Evolutionary conservation across 2,113 vertebrate genomes (phyloP), one percentile per base, ranked within the genome.

Genomic region (Aythya baeri): DNA sequence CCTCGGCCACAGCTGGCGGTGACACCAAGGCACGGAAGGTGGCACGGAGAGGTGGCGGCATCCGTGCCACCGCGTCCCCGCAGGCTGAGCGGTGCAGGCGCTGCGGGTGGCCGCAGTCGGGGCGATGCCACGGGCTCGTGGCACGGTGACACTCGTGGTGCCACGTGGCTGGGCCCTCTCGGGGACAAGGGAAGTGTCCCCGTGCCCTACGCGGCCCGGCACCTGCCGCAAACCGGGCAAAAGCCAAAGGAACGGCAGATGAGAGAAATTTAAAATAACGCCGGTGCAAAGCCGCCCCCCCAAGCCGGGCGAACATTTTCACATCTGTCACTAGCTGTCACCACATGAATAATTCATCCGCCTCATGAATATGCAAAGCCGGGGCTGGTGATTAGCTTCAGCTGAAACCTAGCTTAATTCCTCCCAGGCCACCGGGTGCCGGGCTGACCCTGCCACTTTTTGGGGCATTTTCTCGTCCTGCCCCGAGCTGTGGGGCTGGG

Each of bases 281-380:
- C 50, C 67, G 54, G 85, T 72, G 96, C 94, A 83, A 88, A 97
- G 94, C 91, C 73, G 21, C 83, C 91, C 92, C 72, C 57, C 44
- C 7, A 86, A 71, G 58, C 29, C n/a, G 9, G 79, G 94, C 61
- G 95, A 97, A 91, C 95, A 94, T 95, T 97, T 73, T 96, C 97
- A 96, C 96, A 97, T 96, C 97, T 97, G 97, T 96, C 95, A 95
- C 91, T 96, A 67, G 95, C 96, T 96, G 66, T 95, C 95, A 96
- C 92, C 94, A 96, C 82, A 94, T 98, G 96, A 97, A 98, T 98
- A 94, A 98, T 97, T 93, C 96, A 98, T 96, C 46, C 5, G 0
- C 4, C 76, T 97, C 96, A 97, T 98, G 97, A 96, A 98, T 98
- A 98, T 97, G 96, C 94, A 97, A 97, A 93, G 36, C n/a, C 7